Base-by-base conservation (phyloP, 2,888 invertebrate species). In the Ophion slaviceki region DNA sequence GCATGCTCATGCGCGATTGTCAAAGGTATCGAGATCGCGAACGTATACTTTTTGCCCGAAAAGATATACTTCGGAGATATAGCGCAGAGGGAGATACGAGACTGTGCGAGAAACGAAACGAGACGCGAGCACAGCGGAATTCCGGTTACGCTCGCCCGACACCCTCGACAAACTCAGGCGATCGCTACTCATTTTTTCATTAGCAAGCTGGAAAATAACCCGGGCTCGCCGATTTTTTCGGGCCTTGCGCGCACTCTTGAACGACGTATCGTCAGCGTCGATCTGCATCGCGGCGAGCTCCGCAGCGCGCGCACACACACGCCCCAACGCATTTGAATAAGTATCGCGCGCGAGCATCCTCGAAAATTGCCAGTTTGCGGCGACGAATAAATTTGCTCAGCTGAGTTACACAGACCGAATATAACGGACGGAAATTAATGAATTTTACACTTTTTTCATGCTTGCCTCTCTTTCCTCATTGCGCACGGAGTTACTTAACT, bases 341-440 rank as follows among this genome's bases (percentile, higher is more conserved):
- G 53, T 80, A 67, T 40, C 74, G 61, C 67, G 80, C 59, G 28
- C 61, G 80, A 67, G 67, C 57, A 61, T 74, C 67, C 67, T 67
- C 80, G 40, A 74, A 80, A 80, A 80, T 80, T 80, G 32, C 80
- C 36, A 75, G 28, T 40, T 40, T 14, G 32, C 32, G 14, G 67
- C 59, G 53, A 68, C 72, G 80, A 59, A 80, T 75, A 74, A 80
- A 80, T 74, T 80, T 40, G 68, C 67, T 28, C 66, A 10, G 6
- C 40, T 24, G n/a, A 71, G 62, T 17, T 8, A 61, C 40, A 45
- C n/a, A 14, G 28, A 45, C 17, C 36, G 53, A 53, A 66, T 17
- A 36, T 20, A 77, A 57, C 53, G 11, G 36, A 67, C 66, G n/a
- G 5, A 67, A 32, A 47, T 10, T 62, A 64, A 57, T 57, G 24